Conservation (phyloP, 2,888 invertebrate genomes). For the Eristalinus sepulchralis region DNA sequence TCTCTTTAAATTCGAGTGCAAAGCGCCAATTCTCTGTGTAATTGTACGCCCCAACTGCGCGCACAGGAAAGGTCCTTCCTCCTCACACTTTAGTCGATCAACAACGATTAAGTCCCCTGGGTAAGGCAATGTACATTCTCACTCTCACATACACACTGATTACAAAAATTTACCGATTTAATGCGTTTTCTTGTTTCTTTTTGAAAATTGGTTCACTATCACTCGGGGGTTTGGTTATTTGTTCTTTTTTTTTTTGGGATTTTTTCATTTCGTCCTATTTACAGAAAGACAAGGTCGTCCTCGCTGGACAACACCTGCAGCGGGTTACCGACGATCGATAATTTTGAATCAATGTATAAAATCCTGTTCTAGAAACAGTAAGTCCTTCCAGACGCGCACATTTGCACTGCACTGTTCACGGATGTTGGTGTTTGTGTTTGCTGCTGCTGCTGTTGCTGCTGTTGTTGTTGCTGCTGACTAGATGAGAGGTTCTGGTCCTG, state of each 20-base stretch:
- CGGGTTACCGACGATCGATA: conserved; percentile 61
- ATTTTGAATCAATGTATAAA: conserved; percentile 72
- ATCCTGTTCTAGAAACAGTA: conserved; percentile 79
- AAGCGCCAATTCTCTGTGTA: conserved; percentile 37
- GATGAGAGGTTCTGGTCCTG: conserved; percentile 40
- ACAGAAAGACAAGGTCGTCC: conserved; percentile 77
- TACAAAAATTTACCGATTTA: conserved; percentile 67
- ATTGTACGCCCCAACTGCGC: not conserved
- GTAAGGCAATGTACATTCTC: conserved; percentile 61
- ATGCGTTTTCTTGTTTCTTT: not conserved
- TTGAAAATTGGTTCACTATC: conserved; percentile 66
- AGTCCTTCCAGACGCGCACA: conserved; percentile 76
- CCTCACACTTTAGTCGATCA: not conserved
- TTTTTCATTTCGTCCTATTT: conserved; percentile 72
- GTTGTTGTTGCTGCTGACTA: conserved; percentile 56
- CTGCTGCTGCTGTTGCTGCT: conserved; percentile 53
- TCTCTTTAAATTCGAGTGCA: conserved; percentile 65
- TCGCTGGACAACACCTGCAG: conserved; percentile 57
- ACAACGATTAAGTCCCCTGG: conserved; percentile 30
- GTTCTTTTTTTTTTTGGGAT: conserved; percentile 7
- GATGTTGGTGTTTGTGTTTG: conserved; percentile 61
- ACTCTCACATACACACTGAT: conserved; percentile 67
- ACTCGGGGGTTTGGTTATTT: conserved; percentile 56
- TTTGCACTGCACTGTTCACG: conserved; percentile 73
- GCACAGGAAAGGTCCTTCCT: not conserved